Conservation (phyloP, 2,797 vertebrate genomes). For the Streptopelia turtur region DNA sequence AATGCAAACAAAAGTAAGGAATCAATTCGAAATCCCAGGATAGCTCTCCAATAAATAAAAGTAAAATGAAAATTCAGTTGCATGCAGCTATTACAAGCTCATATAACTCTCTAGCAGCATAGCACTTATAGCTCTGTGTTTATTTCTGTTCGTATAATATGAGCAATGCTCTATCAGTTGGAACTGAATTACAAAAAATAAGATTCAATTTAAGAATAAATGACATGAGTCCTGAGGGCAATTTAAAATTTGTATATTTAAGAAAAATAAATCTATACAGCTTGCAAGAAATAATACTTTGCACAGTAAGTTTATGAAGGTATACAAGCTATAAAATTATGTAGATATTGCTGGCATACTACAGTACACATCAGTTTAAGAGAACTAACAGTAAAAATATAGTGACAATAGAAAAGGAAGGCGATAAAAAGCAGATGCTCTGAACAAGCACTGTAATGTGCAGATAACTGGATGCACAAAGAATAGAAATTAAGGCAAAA, state of each 20-base stretch:
- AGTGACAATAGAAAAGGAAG: neutral
- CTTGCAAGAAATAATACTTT: slow-evolving; percentile 12
- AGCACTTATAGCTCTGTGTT: slow-evolving; percentile 13
- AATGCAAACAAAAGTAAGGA: slow-evolving; percentile 50
- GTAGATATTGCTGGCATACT: neutral
- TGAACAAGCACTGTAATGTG: neutral
- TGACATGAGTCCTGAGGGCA: slow-evolving; percentile 12
- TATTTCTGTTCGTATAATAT: slow-evolving; percentile 43
- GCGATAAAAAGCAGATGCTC: neutral
- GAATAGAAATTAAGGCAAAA: neutral
- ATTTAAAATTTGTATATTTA: slow-evolving; percentile 58
- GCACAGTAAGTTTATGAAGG: slow-evolving; percentile 19
- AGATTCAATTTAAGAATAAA: slow-evolving; percentile 57
- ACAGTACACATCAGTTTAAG: neutral
- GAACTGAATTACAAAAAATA: slow-evolving; percentile 46
- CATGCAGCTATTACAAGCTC: slow-evolving; percentile 56
- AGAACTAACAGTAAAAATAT: neutral
- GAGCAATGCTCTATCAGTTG: slow-evolving; percentile 32
- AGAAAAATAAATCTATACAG: slow-evolving; percentile 35
- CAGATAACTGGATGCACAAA: neutral
- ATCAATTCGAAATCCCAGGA: slow-evolving; percentile 49
- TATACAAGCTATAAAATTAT: slow-evolving; percentile 23
- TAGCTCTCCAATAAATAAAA: slow-evolving; percentile 42
- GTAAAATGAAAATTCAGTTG: slow-evolving; percentile 43
- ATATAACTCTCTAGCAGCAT: slow-evolving; percentile 44